Conservation (phyloP, 2,113 vertebrate genomes). For the Lophotis ruficrista region DNA sequence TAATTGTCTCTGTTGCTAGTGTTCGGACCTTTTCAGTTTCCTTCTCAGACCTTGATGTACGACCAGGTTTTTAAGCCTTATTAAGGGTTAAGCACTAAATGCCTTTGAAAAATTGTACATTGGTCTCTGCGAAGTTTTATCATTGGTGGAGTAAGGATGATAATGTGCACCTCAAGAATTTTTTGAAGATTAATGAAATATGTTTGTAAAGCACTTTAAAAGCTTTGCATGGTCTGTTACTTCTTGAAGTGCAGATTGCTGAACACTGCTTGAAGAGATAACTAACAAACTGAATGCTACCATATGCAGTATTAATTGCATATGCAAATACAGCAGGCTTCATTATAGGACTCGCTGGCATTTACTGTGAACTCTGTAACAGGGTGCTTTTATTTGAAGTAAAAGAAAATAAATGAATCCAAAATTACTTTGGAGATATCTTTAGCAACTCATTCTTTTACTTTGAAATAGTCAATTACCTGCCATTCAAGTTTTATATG, state of each 20-base stretch:
- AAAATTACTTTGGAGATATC: neutral
- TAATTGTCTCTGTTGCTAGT: neutral
- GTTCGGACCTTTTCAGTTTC: neutral
- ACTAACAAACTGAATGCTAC: neutral
- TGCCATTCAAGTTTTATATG: neutral
- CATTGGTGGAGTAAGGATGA: neutral
- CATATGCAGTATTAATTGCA: slow-evolving; percentile 5
- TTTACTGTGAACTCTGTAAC: neutral
- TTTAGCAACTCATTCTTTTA: neutral
- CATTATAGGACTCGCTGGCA: neutral
- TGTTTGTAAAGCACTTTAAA: neutral
- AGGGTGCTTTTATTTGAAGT: neutral
- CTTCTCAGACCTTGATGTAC: neutral
- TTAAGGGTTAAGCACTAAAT: neutral
- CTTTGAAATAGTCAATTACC: slow-evolving; percentile 3
- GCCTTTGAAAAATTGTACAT: neutral
- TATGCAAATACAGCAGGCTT: slow-evolving; percentile 6
- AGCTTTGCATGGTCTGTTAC: neutral
- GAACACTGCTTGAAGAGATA: neutral
- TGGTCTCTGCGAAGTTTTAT: neutral
- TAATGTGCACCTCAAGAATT: neutral
- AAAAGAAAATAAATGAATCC: neutral
- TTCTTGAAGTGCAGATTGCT: slow-evolving; percentile 18
- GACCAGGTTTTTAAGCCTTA: neutral
- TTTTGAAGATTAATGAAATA: neutral